phyloP scores from a whole-genome alignment of 1,140 invertebrate genomes.

The Drosophila setifemur region DNA sequence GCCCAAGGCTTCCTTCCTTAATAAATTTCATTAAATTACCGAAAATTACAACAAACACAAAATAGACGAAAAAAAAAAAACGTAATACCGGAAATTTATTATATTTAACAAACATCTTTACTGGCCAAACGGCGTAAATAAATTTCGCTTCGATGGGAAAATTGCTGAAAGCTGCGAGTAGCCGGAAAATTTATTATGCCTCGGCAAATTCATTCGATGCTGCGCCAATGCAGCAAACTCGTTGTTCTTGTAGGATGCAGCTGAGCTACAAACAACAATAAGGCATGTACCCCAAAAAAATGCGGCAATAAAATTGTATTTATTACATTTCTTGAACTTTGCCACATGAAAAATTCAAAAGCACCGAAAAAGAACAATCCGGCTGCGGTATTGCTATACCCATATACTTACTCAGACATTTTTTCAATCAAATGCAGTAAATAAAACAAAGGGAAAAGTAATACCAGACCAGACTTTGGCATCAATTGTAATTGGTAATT shows the following conservation, averaged over 20 bases:
- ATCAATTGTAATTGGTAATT: conserved; percentile 45
- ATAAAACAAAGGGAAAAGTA: conserved; percentile 30
- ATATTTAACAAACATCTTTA: conserved; percentile 64
- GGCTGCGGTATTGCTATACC: not conserved
- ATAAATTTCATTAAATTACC: conserved; percentile 49
- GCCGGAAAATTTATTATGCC: conserved; percentile 58
- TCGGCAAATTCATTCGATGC: conserved; percentile 62
- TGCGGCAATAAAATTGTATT: conserved; percentile 69
- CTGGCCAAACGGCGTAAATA: conserved; percentile 59
- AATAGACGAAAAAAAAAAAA: conserved; percentile 18
- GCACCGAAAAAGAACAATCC: conserved; percentile 15
- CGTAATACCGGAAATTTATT: conserved; percentile 55
- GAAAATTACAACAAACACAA: conserved; percentile 33
- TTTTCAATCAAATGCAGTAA: conserved; percentile 37
- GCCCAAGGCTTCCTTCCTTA: conserved; percentile 25
- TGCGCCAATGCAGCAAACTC: conserved; percentile 51
- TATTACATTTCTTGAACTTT: conserved; percentile 68
- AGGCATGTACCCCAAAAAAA: conserved; percentile 36
- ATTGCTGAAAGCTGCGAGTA: conserved; percentile 46
- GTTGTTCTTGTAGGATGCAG: conserved; percentile 45
- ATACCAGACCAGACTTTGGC: conserved; percentile 7
- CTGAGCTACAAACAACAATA: conserved; percentile 46
- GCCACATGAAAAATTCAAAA: conserved; percentile 51
- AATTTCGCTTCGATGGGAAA: conserved; percentile 46
- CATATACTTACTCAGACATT: conserved; percentile 32